Evolutionary conservation across 2,797 vertebrate species (phyloP), one percentile per base, ranked within the genome.

Genomic region (Apodemus agrarius): DNA sequence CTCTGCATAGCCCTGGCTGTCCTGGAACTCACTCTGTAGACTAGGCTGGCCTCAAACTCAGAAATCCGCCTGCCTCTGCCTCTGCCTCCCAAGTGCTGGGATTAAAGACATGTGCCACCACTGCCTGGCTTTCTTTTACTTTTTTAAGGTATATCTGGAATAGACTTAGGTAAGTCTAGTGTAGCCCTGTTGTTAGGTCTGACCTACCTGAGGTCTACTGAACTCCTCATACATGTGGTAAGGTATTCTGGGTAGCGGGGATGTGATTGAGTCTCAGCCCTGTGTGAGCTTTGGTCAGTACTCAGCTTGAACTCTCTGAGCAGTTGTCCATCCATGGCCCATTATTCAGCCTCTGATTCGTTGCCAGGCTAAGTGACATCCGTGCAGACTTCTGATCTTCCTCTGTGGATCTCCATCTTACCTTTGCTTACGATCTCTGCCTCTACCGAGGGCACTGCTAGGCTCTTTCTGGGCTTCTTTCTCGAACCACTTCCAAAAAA

Each of bases 331-430:
- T 82, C 63, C 31, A 17, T 6, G 6, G 49, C 67, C 86, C 54
- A 90, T 79, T 89, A n/a, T 57, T 46, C 54, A 69, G 37, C 26
- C 26, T 91, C 67, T 79, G 37, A 69, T 22, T 74, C 75, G 34
- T 65, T 84, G 83, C 37, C 34, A 74, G 78, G 13, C 37, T 72
- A 43, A 40, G 19, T 97, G 49, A 80, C 19, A 26, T 85, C 31
- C 78, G 9, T 86, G 78, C 13, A 76, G 40, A 83, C 80, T 91
- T 95, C 83, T 86, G 40, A 59, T 93, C 43, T 78, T 88, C 94
- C 34, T 90, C 24, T 91, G 3, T 12, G 81, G 94, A 86, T 34
- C n/a, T 83, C 29, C 26, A 2, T 89, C 57, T 43, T 83, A 29
- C 57, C 46, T 49, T 57, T n/a, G 72, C 21, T 52, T 61, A 37